Evolutionary conservation across 2,888 invertebrate genomes (phyloP), one percentile per base, ranked within the genome.

Genomic region (Zeuzera pyrina): DNA sequence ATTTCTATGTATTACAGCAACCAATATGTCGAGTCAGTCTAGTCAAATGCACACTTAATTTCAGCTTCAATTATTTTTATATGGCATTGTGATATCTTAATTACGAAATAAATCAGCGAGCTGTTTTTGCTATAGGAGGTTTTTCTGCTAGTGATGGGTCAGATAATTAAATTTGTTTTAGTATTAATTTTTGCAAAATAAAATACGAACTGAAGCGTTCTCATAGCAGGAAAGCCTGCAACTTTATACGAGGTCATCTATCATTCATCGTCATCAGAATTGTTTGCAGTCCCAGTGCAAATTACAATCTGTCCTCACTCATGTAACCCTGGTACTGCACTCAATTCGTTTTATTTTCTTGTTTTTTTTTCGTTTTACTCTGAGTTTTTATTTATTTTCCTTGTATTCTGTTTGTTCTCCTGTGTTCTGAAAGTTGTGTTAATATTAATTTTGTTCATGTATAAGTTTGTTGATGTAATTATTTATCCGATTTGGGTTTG

Each of bases 401-500:
- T 42, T 38, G n/a, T n/a, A n/a, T n/a, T 41, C 15, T 41, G 19
- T 45, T 57, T 55, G 40, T 51, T 63, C 42, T 51, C 42, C 47
- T 60, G 57, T 60, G 43, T 50, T 55, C 60, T 57, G 42, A 58
- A 53, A 45, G 41, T 42, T 59, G 57, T 61, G 57, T 55, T 64
- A 55, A 58, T 54, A 49, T 53, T 52, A 45, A 47, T 45, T 58
- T 51, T 49, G 41, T 45, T 44, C 48, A 53, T 43, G 52, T 50
- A 54, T 54, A 57, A 58, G 33, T 39, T 39, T 57, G 58, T 64
- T 51, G 49, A 52, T 63, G 55, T 60, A 53, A 19, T 19, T 19
- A n/a, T n/a, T n/a, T n/a, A n/a, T 55, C 52, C 62, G 51, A 52
- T 48, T 64, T 65, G 66, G 67, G 64, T 65, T 70, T 58, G 67